phyloP scores from a whole-genome alignment of 2,888 invertebrate species.

The Aleiodes alternator region DNA sequence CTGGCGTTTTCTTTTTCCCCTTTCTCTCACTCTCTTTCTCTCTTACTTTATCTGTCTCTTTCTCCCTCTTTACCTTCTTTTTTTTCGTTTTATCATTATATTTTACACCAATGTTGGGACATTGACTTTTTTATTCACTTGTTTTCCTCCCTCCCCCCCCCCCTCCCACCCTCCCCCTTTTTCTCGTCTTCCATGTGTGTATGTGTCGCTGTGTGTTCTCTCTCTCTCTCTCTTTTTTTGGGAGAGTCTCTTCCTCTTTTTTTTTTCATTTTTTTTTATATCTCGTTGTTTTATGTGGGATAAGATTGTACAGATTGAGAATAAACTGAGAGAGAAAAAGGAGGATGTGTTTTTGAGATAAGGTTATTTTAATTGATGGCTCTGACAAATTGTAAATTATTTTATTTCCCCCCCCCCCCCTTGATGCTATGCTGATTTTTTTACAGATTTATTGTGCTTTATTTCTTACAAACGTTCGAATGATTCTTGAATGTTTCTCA shows the following conservation, averaged over 20 bases:
- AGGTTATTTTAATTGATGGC: constrained; percentile 34
- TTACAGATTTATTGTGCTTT: constrained; percentile 13
- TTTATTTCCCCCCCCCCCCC: not conserved
- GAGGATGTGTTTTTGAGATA: constrained; percentile 31
- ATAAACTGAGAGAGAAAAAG: constrained; percentile 8
- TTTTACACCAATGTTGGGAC: constrained; percentile 36
- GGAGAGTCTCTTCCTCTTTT: constrained; percentile 13
- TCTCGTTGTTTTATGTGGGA: constrained; percentile 25
- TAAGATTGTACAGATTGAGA: constrained; percentile 36
- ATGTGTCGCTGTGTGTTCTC: too few species aligned
- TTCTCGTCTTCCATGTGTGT: not conserved
- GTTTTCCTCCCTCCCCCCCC: not conserved
- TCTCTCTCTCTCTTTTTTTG: not conserved
- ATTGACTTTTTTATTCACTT: constrained; percentile 28
- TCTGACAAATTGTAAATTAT: constrained; percentile 37
- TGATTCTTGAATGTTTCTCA: not conserved
- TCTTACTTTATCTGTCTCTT: not conserved
- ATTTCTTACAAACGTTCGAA: not conserved
- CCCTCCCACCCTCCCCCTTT: not conserved
- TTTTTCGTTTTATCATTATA: constrained; percentile 34
- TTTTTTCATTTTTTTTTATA: not conserved
- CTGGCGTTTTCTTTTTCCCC: constrained; percentile 62
- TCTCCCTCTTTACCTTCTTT: constrained; percentile 10
- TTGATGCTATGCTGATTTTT: constrained; percentile 2
- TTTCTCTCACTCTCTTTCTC: not conserved